phyloP scores from a whole-genome alignment of 2,113 vertebrate genomes.

The Tragelaphus scriptus region DNA sequence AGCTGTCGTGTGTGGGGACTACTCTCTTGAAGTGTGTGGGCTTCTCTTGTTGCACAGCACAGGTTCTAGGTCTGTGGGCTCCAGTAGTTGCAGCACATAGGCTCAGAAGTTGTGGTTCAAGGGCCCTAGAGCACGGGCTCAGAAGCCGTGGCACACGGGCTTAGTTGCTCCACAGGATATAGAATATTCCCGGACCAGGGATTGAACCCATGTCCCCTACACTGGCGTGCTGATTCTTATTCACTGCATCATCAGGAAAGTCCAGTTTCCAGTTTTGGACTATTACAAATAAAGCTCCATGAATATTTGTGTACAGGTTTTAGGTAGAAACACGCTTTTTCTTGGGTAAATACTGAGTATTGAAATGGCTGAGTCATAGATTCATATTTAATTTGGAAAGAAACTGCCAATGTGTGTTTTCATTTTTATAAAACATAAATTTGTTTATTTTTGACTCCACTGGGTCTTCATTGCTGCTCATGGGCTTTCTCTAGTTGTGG shows the following conservation, averaged over 20 bases:
- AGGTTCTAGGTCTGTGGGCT: neutral
- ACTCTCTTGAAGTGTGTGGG: neutral
- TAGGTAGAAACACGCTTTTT: neutral
- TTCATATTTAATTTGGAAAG: neutral
- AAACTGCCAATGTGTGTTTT: neutral
- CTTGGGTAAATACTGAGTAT: neutral
- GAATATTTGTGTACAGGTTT: neutral
- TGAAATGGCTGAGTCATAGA: neutral
- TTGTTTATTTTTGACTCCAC: neutral
- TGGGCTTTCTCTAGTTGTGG: neutral
- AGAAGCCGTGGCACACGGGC: neutral
- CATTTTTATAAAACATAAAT: neutral
- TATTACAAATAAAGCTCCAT: neutral
- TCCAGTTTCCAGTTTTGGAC: neutral
- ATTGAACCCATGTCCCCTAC: neutral
- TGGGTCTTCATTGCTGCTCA: neutral
- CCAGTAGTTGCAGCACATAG: neutral
- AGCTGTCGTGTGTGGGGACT: neutral
- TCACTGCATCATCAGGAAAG: neutral
- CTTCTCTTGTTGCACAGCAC: neutral
- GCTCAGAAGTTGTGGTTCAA: neutral
- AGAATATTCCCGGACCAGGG: neutral
- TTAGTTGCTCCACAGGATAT: neutral
- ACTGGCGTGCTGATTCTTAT: fast-evolving
- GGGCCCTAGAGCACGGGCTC: neutral